Evolutionary conservation across 1,140 invertebrate genomes (phyloP).

Genomic region (Gonatopus flavifemur): DNA sequence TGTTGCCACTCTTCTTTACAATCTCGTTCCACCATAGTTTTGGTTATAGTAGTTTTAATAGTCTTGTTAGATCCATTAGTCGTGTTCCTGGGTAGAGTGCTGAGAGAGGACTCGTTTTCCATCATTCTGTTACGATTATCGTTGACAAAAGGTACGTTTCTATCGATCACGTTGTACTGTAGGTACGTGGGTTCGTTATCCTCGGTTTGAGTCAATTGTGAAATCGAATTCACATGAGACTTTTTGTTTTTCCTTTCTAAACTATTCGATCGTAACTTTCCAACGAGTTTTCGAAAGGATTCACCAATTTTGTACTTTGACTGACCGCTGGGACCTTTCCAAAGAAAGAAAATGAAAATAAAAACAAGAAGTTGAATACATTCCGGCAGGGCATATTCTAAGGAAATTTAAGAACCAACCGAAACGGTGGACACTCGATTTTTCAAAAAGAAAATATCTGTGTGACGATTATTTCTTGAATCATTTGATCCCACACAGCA

Average conservation of each 20-base stretch:
- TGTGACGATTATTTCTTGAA: too few relatives aligned
- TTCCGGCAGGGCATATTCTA: too few relatives aligned
- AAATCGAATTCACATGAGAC: conserved; percentile 28
- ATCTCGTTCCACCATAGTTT: conserved; percentile 9
- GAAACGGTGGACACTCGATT: too few relatives aligned
- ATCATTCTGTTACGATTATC: conserved; percentile 22
- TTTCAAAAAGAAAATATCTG: too few relatives aligned
- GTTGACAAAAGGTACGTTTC: conserved; percentile 49
- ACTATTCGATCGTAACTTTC: conserved; percentile 74
- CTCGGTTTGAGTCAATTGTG: conserved; percentile 58
- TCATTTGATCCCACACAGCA: too few relatives aligned
- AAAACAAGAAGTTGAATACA: too few relatives aligned
- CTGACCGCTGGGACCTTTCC: conserved; percentile 57
- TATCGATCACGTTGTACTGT: conserved; percentile 66
- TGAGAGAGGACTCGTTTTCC: conserved; percentile 29
- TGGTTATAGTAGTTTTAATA: not conserved
- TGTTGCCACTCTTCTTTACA: conserved; percentile 30
- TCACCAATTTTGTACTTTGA: conserved; percentile 54
- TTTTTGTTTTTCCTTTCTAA: conserved; percentile 68
- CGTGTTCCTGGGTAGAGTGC: too few relatives aligned
- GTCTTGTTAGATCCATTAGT: conserved; percentile 1
- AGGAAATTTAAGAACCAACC: too few relatives aligned
- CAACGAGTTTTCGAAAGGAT: conserved; percentile 75
- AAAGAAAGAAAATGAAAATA: too few relatives aligned
- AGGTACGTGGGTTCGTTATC: conserved; percentile 60